phyloP scores from a whole-genome alignment of 2,113 vertebrate genomes.

The Brienomyrus brachyistius region DNA sequence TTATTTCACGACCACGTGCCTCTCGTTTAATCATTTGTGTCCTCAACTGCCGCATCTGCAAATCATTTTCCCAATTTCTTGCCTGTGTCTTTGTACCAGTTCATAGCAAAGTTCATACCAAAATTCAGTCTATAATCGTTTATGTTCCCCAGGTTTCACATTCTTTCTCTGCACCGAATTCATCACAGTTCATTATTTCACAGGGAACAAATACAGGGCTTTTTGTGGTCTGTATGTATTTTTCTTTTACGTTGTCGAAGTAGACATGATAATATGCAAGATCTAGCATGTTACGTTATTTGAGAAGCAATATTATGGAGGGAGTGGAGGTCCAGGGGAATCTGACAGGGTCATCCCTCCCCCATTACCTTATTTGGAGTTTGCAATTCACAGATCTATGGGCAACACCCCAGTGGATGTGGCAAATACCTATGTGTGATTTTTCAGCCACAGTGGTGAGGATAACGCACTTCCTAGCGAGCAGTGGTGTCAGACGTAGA shows the following conservation, averaged over 20 bases:
- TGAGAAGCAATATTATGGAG: not conserved
- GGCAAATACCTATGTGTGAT: slow-evolving; percentile 6
- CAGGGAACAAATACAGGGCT: not conserved
- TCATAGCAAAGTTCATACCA: not conserved
- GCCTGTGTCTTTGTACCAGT: not conserved
- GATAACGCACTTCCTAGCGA: not conserved
- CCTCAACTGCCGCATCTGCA: not conserved
- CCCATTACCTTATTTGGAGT: not conserved
- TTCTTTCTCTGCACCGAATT: not conserved
- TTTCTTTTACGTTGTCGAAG: not conserved
- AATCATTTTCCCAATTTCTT: not conserved
- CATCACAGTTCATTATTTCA: not conserved
- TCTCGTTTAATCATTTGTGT: not conserved
- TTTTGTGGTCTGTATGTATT: not conserved
- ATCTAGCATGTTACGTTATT: not conserved
- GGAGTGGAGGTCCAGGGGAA: not conserved
- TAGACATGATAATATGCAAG: not conserved
- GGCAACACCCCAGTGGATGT: slow-evolving; percentile 2
- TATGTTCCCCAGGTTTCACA: not conserved
- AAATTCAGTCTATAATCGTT: not conserved
- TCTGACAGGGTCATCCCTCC: not conserved
- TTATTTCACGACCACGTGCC: too few relatives aligned
- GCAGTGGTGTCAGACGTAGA: not conserved
- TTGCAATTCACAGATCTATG: not conserved
- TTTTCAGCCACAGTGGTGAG: not conserved